Evolutionary conservation across 2,888 invertebrate genomes (phyloP).

Genomic region (Sycophila texana): DNA sequence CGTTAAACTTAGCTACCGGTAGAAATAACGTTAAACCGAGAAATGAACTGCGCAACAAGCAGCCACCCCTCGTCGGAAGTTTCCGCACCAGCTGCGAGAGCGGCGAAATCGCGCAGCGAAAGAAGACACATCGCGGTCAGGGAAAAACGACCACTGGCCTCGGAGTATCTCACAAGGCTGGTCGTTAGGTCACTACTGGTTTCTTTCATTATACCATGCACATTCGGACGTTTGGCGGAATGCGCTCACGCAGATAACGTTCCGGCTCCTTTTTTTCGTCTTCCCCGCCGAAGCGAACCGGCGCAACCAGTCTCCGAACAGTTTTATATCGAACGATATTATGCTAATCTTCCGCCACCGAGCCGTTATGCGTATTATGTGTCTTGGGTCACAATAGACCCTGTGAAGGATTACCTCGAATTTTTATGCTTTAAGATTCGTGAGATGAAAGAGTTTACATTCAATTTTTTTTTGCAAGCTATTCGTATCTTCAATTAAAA

Average conservation of each 20-base stretch:
- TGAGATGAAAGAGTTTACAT: background rate
- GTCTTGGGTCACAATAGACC: background rate
- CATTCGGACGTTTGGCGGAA: background rate
- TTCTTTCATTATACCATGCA: constrained; percentile 6
- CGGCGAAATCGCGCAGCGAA: background rate
- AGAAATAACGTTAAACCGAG: background rate
- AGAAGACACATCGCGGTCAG: background rate
- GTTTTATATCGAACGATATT: constrained; percentile 44
- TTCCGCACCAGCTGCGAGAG: constrained; percentile 46
- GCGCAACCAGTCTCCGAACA: constrained; percentile 40
- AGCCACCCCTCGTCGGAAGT: constrained; percentile 37
- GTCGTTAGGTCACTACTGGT: constrained; percentile 32
- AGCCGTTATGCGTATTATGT: constrained; percentile 27
- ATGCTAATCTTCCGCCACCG: constrained; percentile 42
- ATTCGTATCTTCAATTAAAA: no score
- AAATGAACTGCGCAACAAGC: background rate
- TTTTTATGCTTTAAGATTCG: background rate
- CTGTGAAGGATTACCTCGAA: background rate
- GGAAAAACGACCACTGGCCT: constrained; percentile 11
- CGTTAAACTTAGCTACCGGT: no score
- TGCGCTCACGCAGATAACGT: background rate
- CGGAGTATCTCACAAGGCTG: background rate
- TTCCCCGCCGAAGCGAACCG: constrained; percentile 1
- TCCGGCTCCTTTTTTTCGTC: background rate
- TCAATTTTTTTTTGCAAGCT: no score